Evolutionary conservation across 2,113 vertebrate genomes (phyloP).

Genomic region (Promerops cafer): DNA sequence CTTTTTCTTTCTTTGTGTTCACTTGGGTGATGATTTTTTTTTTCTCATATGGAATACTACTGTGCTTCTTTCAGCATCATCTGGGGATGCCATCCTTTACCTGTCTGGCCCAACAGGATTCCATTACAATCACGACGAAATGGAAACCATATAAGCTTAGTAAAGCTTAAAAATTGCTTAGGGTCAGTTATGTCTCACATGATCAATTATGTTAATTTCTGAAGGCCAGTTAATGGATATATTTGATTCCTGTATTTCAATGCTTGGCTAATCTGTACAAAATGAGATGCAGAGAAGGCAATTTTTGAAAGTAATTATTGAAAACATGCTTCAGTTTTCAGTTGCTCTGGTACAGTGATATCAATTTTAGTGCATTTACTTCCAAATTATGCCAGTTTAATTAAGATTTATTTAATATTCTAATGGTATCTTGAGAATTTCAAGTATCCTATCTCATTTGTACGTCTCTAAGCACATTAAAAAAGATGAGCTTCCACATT

Average conservation of each 20-base stretch:
- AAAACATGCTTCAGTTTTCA: background rate
- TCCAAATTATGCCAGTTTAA: background rate
- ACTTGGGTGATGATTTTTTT: background rate
- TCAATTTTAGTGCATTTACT: background rate
- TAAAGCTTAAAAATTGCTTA: background rate
- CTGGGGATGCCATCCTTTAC: background rate
- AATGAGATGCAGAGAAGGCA: background rate
- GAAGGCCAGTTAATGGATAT: background rate
- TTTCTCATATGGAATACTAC: background rate
- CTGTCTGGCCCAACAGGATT: background rate
- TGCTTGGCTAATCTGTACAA: background rate
- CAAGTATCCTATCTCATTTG: background rate
- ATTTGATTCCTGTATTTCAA: constrained; percentile 22
- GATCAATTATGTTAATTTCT: constrained; percentile 1
- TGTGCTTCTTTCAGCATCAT: background rate
- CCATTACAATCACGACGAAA: background rate
- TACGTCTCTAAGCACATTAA: background rate
- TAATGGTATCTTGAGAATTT: background rate
- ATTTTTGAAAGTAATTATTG: background rate
- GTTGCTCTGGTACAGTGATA: background rate
- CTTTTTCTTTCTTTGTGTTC: background rate
- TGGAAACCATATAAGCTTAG: background rate
- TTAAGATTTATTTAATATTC: background rate
- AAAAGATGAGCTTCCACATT: background rate
- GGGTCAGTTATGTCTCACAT: background rate